Evolutionary conservation across 1,140 invertebrate genomes (phyloP).

Genomic region (Drosophila santomea): DNA sequence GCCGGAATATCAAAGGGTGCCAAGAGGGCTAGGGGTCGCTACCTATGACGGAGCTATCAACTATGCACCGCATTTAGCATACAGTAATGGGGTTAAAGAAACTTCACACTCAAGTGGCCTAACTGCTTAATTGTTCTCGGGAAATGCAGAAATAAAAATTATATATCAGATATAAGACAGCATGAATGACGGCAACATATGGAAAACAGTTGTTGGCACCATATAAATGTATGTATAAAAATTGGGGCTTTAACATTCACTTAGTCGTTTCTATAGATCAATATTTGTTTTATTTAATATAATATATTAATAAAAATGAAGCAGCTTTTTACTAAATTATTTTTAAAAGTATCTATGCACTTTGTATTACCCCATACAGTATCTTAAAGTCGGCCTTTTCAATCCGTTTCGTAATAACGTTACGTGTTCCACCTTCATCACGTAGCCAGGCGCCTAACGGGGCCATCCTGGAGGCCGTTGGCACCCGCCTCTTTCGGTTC

Average conservation of each 20-base stretch:
- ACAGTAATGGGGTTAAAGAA: neutral
- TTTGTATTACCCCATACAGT: neutral
- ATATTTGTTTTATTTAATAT: no score
- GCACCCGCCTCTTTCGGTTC: slow-evolving; percentile 44
- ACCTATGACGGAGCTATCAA: slow-evolving; percentile 11
- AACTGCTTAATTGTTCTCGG: slow-evolving; percentile 14
- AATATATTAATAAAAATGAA: no score
- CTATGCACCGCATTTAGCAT: neutral
- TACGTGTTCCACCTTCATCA: slow-evolving; percentile 62
- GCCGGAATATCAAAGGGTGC: slow-evolving; percentile 21
- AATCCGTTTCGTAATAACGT: slow-evolving; percentile 5
- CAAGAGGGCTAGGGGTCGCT: slow-evolving; percentile 9
- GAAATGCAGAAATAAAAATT: neutral
- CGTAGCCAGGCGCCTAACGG: slow-evolving; percentile 46
- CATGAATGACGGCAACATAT: neutral
- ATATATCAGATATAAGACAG: neutral
- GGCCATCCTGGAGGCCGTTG: slow-evolving; percentile 45
- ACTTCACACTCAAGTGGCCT: neutral
- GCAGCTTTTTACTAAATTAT: no score
- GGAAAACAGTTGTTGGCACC: neutral
- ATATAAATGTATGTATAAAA: neutral
- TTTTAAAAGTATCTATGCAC: neutral
- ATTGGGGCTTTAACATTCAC: no score
- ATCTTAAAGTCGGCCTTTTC: neutral
- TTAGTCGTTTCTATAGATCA: no score